Evolutionary conservation across 2,888 invertebrate species (phyloP).

Genomic region (Andrena fulva): DNA sequence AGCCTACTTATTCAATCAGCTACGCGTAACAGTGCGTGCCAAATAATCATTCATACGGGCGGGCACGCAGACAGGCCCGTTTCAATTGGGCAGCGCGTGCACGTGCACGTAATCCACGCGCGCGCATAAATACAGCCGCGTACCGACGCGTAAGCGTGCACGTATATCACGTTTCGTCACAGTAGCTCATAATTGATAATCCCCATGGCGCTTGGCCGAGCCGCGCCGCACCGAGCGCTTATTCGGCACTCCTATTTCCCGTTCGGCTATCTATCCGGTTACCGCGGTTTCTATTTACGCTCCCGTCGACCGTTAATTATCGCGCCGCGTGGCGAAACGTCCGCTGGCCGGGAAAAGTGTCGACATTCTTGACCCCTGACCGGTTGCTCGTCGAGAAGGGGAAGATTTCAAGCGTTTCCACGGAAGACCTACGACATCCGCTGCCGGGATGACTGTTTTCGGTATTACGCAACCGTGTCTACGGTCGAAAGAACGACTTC

Average conservation of each 20-base stretch:
- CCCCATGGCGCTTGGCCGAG: slow-evolving; percentile 48
- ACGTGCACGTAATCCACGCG: slow-evolving; percentile 22
- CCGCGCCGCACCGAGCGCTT: slow-evolving; percentile 59
- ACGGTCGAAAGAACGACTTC: slow-evolving; percentile 33
- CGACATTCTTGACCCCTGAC: slow-evolving; percentile 15
- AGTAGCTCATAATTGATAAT: slow-evolving; percentile 69
- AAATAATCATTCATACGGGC: slow-evolving; percentile 51
- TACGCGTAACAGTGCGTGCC: slow-evolving; percentile 58
- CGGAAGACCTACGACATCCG: background rate
- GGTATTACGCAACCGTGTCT: slow-evolving; percentile 6
- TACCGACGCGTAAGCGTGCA: slow-evolving; percentile 20
- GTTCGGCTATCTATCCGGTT: slow-evolving; percentile 55
- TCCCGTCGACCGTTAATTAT: slow-evolving; percentile 60
- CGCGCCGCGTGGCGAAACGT: background rate
- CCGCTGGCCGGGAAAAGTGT: background rate
- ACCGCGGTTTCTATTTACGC: slow-evolving; percentile 56
- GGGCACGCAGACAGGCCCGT: background rate
- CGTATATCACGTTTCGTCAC: slow-evolving; percentile 56
- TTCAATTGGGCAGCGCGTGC: slow-evolving; percentile 30
- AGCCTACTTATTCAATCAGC: slow-evolving; percentile 55
- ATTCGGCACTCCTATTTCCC: slow-evolving; percentile 58
- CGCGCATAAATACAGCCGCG: slow-evolving; percentile 29
- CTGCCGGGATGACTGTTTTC: background rate
- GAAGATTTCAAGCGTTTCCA: background rate
- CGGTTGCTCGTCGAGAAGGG: background rate